phyloP scores from a whole-genome alignment of 1,140 invertebrate genomes.

The Linepithema humile region DNA sequence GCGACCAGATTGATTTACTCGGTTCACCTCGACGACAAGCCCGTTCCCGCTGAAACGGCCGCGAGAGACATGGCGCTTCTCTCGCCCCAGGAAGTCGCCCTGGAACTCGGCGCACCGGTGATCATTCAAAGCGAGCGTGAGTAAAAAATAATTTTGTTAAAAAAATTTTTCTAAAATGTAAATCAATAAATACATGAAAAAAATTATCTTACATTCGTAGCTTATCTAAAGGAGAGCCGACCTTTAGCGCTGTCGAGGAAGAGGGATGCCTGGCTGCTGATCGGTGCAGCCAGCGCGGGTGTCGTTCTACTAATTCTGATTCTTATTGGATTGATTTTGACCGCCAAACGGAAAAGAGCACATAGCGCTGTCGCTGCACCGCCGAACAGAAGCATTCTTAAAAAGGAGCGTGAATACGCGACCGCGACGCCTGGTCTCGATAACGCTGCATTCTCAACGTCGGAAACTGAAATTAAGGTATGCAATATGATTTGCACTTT shows the following conservation, averaged over 20 bases:
- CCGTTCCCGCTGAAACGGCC: slow-evolving; percentile 90
- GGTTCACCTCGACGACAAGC: slow-evolving; percentile 90
- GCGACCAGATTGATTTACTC: slow-evolving; percentile 88
- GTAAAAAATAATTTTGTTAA: slow-evolving; percentile 65
- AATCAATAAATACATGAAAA: too few species aligned
- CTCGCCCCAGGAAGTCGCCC: slow-evolving; percentile 89
- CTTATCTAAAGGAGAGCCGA: slow-evolving; percentile 88
- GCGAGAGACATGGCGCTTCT: slow-evolving; percentile 92
- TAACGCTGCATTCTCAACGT: slow-evolving; percentile 78
- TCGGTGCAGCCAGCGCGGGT: slow-evolving; percentile 86
- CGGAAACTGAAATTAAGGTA: slow-evolving; percentile 80
- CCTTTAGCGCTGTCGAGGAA: slow-evolving; percentile 87
- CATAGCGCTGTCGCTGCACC: slow-evolving; percentile 77
- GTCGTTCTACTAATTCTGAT: slow-evolving; percentile 87
- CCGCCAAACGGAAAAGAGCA: slow-evolving; percentile 86
- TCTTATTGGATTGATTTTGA: slow-evolving; percentile 86
- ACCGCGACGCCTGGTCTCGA: slow-evolving; percentile 71
- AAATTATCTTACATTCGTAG: slow-evolving; percentile 77
- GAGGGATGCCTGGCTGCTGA: slow-evolving; percentile 87
- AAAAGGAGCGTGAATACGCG: slow-evolving; percentile 77
- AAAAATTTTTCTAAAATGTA: neutral
- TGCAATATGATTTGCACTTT: neutral
- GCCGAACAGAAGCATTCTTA: slow-evolving; percentile 74
- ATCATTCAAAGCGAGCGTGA: slow-evolving; percentile 93
- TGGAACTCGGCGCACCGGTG: slow-evolving; percentile 90